Evolutionary conservation across 2,113 vertebrate genomes (phyloP).

Genomic region (Azemiops feae): DNA sequence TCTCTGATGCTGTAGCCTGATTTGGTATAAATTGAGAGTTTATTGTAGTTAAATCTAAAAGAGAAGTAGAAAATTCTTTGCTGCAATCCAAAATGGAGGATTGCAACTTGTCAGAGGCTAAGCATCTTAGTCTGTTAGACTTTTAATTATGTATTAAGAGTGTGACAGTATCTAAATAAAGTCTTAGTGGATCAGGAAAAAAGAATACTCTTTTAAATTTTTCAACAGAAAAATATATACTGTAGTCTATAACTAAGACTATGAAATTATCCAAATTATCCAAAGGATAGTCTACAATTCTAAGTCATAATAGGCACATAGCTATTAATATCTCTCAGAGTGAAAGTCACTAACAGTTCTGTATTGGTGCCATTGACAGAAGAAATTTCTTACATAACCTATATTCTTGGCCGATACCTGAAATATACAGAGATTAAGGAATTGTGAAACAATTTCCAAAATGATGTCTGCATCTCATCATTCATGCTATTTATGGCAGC

Average conservation of each 20-base stretch:
- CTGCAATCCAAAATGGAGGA: not conserved
- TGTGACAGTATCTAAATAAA: not conserved
- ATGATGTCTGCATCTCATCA: slow-evolving; percentile 42
- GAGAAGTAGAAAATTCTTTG: not conserved
- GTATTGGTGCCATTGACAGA: slow-evolving; percentile 38
- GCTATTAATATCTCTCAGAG: slow-evolving; percentile 22
- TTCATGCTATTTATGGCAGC: slow-evolving; percentile 45
- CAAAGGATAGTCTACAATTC: slow-evolving; percentile 5
- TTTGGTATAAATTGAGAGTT: not conserved
- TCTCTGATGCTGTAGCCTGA: not conserved
- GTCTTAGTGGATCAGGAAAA: not conserved
- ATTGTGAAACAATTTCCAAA: slow-evolving; percentile 43
- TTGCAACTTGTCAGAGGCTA: not conserved
- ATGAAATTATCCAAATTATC: not conserved
- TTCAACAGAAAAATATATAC: not conserved
- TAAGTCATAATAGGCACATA: slow-evolving; percentile 31
- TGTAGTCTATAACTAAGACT: not conserved
- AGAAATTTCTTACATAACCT: slow-evolving; percentile 46
- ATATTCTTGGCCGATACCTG: slow-evolving; percentile 30
- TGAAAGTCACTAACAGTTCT: slow-evolving; percentile 24
- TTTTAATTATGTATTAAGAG: not conserved
- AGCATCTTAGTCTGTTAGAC: not conserved
- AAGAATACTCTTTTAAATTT: not conserved
- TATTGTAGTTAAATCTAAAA: not conserved
- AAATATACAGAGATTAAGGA: slow-evolving; percentile 18